Evolutionary conservation across 1,140 invertebrate species (phyloP).

Genomic region (Leptopilina boulardi): DNA sequence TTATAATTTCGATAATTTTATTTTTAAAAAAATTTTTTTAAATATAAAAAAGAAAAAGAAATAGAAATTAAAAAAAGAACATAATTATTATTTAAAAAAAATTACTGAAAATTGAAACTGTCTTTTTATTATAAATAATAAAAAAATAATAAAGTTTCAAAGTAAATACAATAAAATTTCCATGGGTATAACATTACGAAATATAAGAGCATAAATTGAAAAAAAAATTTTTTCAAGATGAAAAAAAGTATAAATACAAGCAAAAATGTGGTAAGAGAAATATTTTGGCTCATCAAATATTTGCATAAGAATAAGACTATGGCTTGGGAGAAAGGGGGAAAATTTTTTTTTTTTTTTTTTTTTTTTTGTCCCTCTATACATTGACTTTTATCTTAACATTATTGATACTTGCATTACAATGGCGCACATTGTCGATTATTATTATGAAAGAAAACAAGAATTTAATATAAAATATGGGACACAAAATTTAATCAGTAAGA

Average conservation of each 20-base stretch:
- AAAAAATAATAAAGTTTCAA: too few relatives aligned
- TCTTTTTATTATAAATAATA: too few relatives aligned
- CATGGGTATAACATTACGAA: too few relatives aligned
- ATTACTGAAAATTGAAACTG: too few relatives aligned
- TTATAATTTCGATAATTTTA: too few relatives aligned
- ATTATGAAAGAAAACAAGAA: slow-evolving; percentile 8
- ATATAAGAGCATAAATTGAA: neutral
- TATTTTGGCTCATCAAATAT: neutral
- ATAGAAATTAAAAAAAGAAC: too few relatives aligned
- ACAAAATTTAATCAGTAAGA: neutral
- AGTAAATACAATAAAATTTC: too few relatives aligned
- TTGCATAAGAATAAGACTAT: neutral
- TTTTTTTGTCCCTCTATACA: neutral
- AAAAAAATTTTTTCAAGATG: neutral
- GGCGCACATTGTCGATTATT: neutral
- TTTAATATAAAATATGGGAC: neutral
- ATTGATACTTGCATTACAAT: neutral
- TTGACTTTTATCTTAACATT: slow-evolving; percentile 4
- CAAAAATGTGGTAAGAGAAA: slow-evolving; percentile 27
- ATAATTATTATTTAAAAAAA: too few relatives aligned
- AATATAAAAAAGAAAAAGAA: too few relatives aligned
- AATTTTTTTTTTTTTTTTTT: too few relatives aligned
- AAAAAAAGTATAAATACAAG: neutral
- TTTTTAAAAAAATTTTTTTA: too few relatives aligned
- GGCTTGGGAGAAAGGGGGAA: neutral